Conservation (phyloP, 1,140 invertebrate genomes). For the Leptinotarsa defecta region DNA sequence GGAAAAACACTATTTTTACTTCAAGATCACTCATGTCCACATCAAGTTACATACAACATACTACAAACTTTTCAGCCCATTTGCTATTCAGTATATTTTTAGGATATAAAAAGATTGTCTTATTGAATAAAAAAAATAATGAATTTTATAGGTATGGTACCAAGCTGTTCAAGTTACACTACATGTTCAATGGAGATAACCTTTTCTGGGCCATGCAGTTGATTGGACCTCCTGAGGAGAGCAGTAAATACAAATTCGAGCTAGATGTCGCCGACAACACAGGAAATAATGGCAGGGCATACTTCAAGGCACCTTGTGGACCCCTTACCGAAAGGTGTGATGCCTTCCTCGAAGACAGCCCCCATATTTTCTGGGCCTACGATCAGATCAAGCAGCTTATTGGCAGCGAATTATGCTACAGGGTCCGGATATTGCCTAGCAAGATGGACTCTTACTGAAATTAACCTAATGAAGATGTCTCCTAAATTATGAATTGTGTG, state of each 20-base stretch:
- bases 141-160: background rate
- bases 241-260: conserved; percentile 34
- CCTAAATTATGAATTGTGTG: too few relatives aligned
- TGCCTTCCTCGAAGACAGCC: conserved; percentile 7
- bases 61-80: too few relatives aligned
- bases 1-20: too few relatives aligned
- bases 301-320: conserved; percentile 3
- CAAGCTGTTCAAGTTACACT: conserved; percentile 35
- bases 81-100: too few relatives aligned
- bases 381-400: conserved; percentile 16
- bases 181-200: conserved; percentile 10
- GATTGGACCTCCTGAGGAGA: conserved; percentile 33
- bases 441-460: too few relatives aligned
- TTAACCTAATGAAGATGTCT: too few relatives aligned
- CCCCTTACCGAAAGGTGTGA: background rate
- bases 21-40: too few relatives aligned
- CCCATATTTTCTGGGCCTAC: background rate
- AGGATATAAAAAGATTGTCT: too few relatives aligned
- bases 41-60: too few relatives aligned
- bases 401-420: background rate
- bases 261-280: conserved; percentile 34
- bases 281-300: conserved; percentile 6
- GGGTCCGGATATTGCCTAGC: conserved; percentile 6
- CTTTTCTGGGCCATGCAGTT: conserved; percentile 33
- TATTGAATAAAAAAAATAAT: too few relatives aligned